phyloP scores from a whole-genome alignment of 2,888 invertebrate genomes.

The Linnaemya vulpina region DNA sequence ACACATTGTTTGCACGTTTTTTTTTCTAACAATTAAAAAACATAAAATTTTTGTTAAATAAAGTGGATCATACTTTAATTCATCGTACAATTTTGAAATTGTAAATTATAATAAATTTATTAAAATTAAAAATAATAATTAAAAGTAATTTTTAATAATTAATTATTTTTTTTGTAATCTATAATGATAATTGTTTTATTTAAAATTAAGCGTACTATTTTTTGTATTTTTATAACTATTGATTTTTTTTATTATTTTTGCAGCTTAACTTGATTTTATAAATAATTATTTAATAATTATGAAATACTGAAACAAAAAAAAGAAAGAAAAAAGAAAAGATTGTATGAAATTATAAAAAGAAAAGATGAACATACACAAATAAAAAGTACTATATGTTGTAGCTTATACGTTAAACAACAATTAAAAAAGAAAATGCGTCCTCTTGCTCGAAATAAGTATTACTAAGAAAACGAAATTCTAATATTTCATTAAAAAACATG shows the following conservation, averaged over 20 bases:
- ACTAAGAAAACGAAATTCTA: background rate
- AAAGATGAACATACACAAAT: slow-evolving; percentile 12
- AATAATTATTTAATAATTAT: slow-evolving; percentile 54
- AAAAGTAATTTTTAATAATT: slow-evolving; percentile 40
- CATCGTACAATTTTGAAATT: slow-evolving; percentile 72
- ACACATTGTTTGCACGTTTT: slow-evolving; percentile 84
- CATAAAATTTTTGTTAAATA: slow-evolving; percentile 55
- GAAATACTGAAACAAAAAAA: slow-evolving; percentile 65
- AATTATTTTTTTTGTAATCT: background rate
- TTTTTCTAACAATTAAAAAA: slow-evolving; percentile 74
- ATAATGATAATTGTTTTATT: slow-evolving; percentile 53
- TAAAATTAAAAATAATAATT: slow-evolving; percentile 27
- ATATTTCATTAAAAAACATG: background rate
- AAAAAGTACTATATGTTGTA: slow-evolving; percentile 55
- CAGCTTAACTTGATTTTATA: slow-evolving; percentile 58
- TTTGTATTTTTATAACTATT: slow-evolving; percentile 70
- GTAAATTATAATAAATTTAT: slow-evolving; percentile 62
- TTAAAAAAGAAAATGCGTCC: slow-evolving; percentile 69
- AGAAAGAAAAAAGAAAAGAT: slow-evolving; percentile 39
- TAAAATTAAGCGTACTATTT: slow-evolving; percentile 65
- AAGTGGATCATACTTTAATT: slow-evolving; percentile 64
- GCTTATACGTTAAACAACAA: slow-evolving; percentile 68
- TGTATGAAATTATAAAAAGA: slow-evolving; percentile 53
- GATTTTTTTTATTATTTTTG: slow-evolving; percentile 65
- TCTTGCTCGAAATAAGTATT: slow-evolving; percentile 58